Base-by-base conservation (phyloP, 2,888 invertebrate genomes). In the Ferrisia virgata region DNA sequence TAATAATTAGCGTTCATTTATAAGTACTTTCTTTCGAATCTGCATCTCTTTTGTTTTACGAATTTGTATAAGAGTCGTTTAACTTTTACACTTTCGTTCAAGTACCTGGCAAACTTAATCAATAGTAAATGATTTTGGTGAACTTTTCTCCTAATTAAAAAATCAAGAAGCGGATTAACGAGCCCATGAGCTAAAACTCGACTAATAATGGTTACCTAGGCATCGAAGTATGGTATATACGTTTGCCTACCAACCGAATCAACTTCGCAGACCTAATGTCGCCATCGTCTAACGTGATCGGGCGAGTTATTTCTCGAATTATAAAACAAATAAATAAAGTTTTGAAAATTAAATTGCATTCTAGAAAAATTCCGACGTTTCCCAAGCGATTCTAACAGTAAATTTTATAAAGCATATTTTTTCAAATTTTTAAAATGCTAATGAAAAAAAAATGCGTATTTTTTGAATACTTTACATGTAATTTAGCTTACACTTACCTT, bases 121-220 rank as follows among this genome's bases (percentile, higher is more conserved):
- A 36, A 36, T 72, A 36, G 33, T n/a, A 36, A 36, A 33, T 72
- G 13, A 36, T 72, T 36, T n/a, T 6, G 36, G 72, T 72, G 72
- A 72, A 72, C 72, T 72, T 72, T 72, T 72, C 72, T 72, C 72
- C 72, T 72, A 72, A 72, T 72, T 72, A 36, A 72, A 72, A n/a
- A 72, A 36, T 18, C 36, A 36, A 25, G 72, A 72, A 28, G 28
- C 64, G 64, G 64, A 64, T 64, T 28, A 64, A 64, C 28, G 64
- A 64, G 28, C 64, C 64, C 64, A 13, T 15, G 0, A n/a, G 64
- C 28, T 64, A 64, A 64, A 64, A 64, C 9, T 11, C 58, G 4
- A 64, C 64, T 25, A 58, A 25, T 25, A 39, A 11, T 39, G 11
- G 39, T 5, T 39, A 39, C 39, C 39, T 39, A 39, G n/a, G n/a